Percentiles rank a stretch among this genome's conserved stretches.
Conservation (phyloP, 2,113 vertebrate species). For the Lasiurus cinereus region DNA sequence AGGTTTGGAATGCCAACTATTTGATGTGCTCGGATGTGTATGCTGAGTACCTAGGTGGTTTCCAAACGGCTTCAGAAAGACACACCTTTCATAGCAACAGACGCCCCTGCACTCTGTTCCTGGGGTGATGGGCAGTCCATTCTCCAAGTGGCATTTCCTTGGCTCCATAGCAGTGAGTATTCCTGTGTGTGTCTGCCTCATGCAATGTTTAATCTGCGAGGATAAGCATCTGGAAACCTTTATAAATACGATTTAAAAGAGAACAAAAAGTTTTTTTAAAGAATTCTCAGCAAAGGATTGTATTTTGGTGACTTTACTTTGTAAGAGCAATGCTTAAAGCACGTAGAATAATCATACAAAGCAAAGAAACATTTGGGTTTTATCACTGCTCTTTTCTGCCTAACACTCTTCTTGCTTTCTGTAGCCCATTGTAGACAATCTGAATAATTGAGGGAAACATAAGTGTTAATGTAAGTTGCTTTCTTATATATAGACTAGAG, state of each 20-base stretch:
- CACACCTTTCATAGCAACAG: slow-evolving; percentile 54
- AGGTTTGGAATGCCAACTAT: not conserved
- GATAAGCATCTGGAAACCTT: slow-evolving; percentile 68
- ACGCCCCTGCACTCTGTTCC: slow-evolving; percentile 58
- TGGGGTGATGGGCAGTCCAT: slow-evolving; percentile 49
- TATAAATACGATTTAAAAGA: slow-evolving; percentile 67
- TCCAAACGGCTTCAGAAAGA: slow-evolving; percentile 67
- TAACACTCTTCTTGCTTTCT: not conserved
- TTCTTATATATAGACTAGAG: not conserved
- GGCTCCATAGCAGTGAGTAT: slow-evolving; percentile 44
- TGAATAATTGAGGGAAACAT: not conserved
- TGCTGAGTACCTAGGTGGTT: slow-evolving; percentile 50
- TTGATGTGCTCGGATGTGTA: slow-evolving; percentile 10
- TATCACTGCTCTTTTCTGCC: not conserved
- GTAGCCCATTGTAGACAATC: not conserved
- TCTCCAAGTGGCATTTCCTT: slow-evolving; percentile 58
- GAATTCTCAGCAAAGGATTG: slow-evolving; percentile 59
- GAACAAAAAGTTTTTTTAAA: slow-evolving; percentile 58
- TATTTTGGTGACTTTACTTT: slow-evolving; percentile 69
- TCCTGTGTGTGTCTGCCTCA: slow-evolving; percentile 41
- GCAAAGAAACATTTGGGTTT: slow-evolving; percentile 24
- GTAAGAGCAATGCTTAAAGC: slow-evolving; percentile 34
- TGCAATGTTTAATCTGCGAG: slow-evolving; percentile 57
- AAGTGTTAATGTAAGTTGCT: not conserved
- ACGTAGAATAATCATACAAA: slow-evolving; percentile 11